Percentiles rank a stretch among this genome's conserved stretches.
These are phyloP conservation scores for Urocynchramus pylzowi DNA, from an alignment of 2,113 vertebrate genomes.

Conservation along the genomic window DNA sequence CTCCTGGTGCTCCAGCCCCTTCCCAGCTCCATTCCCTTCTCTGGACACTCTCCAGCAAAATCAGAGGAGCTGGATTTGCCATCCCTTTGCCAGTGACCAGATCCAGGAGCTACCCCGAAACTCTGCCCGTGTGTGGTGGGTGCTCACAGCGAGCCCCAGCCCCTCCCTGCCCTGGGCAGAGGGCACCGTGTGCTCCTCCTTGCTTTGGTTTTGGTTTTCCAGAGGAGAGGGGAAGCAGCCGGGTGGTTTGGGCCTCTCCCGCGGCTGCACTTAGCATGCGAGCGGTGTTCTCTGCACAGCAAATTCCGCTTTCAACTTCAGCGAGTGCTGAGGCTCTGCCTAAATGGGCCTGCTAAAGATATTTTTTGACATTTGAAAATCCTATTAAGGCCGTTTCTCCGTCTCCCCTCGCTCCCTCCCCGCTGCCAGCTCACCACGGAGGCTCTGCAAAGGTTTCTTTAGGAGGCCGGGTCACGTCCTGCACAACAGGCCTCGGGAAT, in stretches of 20 bases:
- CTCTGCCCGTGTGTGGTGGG: not conserved
- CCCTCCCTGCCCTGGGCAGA: not conserved
- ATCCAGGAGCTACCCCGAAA: rapidly evolving
- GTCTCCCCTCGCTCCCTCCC: not conserved
- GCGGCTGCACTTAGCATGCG: not conserved
- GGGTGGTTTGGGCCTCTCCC: not conserved
- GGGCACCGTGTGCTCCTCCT: not conserved
- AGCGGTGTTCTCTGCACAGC: not conserved
- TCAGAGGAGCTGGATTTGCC: not conserved
- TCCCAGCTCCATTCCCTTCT: not conserved
- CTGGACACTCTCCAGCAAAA: not conserved
- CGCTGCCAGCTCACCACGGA: not conserved
- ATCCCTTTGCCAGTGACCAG: not conserved
- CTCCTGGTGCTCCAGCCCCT: not conserved
- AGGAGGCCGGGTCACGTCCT: not conserved
- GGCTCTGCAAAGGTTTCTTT: not conserved
- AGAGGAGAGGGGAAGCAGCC: not conserved
- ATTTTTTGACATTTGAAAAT: slow-evolving; percentile 46
- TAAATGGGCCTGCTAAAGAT: not conserved
- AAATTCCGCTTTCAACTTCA: not conserved
- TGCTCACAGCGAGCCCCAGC: not conserved
- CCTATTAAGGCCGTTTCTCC: not conserved
- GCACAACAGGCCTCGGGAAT: not conserved
- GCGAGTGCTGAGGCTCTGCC: not conserved
- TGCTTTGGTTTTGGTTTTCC: rapidly evolving